Percentiles rank a stretch among this genome's conserved stretches.
phyloP scores from a whole-genome alignment of 2,888 invertebrate genomes.

The Acanthosepion pharaonis region DNA sequence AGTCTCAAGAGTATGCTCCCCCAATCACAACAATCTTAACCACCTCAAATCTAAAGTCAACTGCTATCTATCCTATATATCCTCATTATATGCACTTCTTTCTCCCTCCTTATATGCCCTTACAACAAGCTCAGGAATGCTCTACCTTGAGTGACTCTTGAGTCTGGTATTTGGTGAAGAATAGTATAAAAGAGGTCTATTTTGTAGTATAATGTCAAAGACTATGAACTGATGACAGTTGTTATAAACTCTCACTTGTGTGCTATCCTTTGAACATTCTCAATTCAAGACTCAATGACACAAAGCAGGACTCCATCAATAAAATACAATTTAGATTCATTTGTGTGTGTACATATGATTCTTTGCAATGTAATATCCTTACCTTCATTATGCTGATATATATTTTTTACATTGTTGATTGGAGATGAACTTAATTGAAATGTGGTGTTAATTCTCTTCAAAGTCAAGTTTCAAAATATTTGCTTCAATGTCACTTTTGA shows the following conservation, averaged over 20 bases:
- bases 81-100: not conserved
- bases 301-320: not conserved
- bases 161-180: too few species aligned
- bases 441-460: too few species aligned
- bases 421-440: too few species aligned
- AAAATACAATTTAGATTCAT: conserved; percentile 1
- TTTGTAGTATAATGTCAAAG: not conserved
- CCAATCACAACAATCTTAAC: too few species aligned
- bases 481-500: too few species aligned
- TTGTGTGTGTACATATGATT: not conserved
- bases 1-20: too few species aligned
- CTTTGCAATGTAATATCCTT: not conserved
- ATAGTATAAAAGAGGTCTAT: not conserved
- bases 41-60: too few species aligned
- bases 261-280: not conserved
- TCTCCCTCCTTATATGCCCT: not conserved
- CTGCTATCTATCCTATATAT: too few species aligned
- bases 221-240: not conserved
- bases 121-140: not conserved
- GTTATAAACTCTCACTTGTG: not conserved
- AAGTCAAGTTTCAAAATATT: too few species aligned
- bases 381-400: not conserved
- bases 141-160: too few species aligned
- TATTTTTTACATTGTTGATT: not conserved
- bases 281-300: not conserved